Evolutionary conservation across 1,140 invertebrate species (phyloP).

Genomic region (Araneus ventricosus): DNA sequence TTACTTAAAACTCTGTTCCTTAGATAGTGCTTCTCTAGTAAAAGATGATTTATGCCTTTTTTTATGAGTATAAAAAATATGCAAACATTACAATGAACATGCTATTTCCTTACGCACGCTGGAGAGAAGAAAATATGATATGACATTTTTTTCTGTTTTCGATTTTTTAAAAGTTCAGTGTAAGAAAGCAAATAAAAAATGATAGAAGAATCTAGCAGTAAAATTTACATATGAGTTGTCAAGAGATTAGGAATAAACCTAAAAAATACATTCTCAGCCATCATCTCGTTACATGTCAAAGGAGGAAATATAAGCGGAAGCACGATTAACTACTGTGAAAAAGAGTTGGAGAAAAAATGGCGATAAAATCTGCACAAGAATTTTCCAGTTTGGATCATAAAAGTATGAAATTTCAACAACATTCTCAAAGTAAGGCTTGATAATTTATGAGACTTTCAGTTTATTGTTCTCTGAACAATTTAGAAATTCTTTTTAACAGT

Average conservation of each 20-base stretch:
- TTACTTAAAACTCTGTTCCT: background rate
- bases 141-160: background rate
- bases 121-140: background rate
- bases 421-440: background rate
- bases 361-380: conserved; percentile 17
- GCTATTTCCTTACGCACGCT: background rate
- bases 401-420: background rate
- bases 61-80: background rate
- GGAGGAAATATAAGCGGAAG: background rate
- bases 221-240: conserved; percentile 27
- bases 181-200: background rate
- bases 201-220: background rate
- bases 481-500: conserved; percentile 43
- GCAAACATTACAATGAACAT: background rate
- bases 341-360: background rate
- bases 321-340: background rate
- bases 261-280: background rate
- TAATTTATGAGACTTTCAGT: conserved; percentile 29
- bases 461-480: conserved; percentile 37
- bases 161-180: background rate
- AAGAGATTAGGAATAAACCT: conserved; percentile 20
- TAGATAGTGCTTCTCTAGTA: background rate
- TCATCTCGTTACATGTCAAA: background rate
- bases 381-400: background rate
- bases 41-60: background rate